These are phyloP conservation scores for Cecidostiba fungosa DNA, from an alignment of 2,888 invertebrate genomes.

Conservation along the genomic window DNA sequence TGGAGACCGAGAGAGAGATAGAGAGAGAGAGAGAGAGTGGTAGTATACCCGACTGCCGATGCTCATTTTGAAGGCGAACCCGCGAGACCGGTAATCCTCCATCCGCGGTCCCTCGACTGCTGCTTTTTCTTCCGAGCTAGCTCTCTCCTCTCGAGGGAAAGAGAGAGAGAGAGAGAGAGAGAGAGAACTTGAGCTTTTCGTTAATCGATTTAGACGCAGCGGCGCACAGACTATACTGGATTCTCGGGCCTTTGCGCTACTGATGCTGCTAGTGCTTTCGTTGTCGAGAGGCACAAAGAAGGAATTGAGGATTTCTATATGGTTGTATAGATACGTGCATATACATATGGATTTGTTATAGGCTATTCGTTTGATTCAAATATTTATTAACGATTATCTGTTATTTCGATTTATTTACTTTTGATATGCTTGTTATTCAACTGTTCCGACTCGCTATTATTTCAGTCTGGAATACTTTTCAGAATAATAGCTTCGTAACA, in stretches of 20 bases:
- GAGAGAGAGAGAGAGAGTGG: neutral
- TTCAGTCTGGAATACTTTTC: no score
- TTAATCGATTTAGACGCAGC: constrained; percentile 35
- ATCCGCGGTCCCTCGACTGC: neutral
- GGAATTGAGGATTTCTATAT: neutral
- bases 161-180: neutral
- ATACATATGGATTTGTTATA: neutral
- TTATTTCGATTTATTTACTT: no score
- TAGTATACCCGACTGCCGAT: neutral
- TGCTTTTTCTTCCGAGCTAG: neutral
- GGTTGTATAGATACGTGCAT: no score
- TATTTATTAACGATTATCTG: no score
- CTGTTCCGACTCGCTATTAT: no score
- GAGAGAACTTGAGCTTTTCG: constrained; percentile 9
- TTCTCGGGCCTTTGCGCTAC: neutral
- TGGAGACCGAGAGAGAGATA: neutral
- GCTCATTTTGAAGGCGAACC: constrained; percentile 11
- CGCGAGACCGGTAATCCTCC: constrained; percentile 47
- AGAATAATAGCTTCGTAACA: no score
- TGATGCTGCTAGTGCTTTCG: neutral
- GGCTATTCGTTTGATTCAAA: no score
- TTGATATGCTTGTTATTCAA: no score
- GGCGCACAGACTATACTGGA: neutral
- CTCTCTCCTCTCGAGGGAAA: neutral
- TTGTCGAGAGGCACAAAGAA: neutral